A percentile compares a stretch with the other conserved stretches of the same genome.
These are phyloP conservation scores for Molorchus minor DNA, from an alignment of 2,888 invertebrate species.

Conservation along the genomic window DNA sequence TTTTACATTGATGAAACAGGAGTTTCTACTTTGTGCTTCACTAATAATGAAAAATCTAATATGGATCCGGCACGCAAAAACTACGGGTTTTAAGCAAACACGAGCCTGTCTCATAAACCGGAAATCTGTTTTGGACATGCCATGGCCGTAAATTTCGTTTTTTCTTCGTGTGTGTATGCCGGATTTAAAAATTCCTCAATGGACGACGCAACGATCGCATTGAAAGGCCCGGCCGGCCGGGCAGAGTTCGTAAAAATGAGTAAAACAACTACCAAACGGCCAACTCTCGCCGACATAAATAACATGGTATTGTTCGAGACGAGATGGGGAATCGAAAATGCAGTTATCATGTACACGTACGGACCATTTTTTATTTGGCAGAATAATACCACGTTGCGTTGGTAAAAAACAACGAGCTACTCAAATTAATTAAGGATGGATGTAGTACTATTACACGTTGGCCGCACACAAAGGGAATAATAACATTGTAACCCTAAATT, in stretches of 20 bases:
- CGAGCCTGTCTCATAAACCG: conserved; percentile 49
- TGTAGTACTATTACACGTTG: conserved; percentile 40
- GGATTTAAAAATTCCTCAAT: conserved; percentile 52
- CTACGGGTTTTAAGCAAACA: conserved; percentile 29
- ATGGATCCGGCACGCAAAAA: background rate
- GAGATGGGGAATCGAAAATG: conserved; percentile 10
- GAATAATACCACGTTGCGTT: background rate
- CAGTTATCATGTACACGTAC: conserved; percentile 11
- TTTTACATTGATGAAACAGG: too few relatives aligned
- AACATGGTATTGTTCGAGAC: background rate
- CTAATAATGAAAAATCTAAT: too few relatives aligned
- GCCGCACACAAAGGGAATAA: conserved; percentile 26
- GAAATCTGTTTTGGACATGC: conserved; percentile 56
- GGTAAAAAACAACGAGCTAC: conserved; percentile 40
- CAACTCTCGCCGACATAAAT: conserved; percentile 8
- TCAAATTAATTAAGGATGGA: conserved; percentile 41
- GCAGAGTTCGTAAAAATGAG: conserved; percentile 37
- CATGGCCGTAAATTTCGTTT: conserved; percentile 55
- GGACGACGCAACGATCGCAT: conserved; percentile 47
- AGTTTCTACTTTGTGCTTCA: too few relatives aligned
- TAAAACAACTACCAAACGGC: conserved; percentile 20
- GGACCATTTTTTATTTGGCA: conserved; percentile 10
- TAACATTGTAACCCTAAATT: conserved; percentile 30
- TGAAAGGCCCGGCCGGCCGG: conserved; percentile 47
- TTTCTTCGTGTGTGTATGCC: conserved; percentile 49